Evolutionary conservation across 2,888 invertebrate species (phyloP).

Genomic region (Acanthococcus lagerstroemiae): DNA sequence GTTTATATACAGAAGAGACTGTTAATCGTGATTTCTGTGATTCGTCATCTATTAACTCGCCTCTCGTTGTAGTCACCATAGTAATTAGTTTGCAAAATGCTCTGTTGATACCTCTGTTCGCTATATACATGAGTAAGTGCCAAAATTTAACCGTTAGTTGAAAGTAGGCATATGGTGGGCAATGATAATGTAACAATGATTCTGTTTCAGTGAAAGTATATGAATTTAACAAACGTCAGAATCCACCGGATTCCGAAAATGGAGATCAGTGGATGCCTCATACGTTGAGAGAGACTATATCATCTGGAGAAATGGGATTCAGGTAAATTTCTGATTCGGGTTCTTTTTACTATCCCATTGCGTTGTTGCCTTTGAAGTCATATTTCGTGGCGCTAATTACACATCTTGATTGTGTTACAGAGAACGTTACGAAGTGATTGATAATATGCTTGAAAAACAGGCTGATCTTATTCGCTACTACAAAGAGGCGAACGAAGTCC

Average conservation of each 20-base stretch:
- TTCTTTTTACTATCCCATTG: not conserved
- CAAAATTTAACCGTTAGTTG: not conserved
- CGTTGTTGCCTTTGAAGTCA: too few relatives aligned
- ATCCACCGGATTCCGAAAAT: constrained; percentile 9
- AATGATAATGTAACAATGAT: not conserved
- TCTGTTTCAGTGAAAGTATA: constrained; percentile 6
- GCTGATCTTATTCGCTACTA: constrained; percentile 59
- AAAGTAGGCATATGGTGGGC: not conserved
- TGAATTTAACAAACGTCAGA: constrained; percentile 15
- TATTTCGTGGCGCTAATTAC: not conserved
- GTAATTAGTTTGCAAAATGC: constrained; percentile 5
- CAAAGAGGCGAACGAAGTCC: constrained; percentile 54
- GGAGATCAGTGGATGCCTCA: constrained; percentile 16
- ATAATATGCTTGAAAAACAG: constrained; percentile 58
- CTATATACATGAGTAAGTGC: constrained; percentile 9
- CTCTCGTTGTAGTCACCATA: constrained; percentile 4
- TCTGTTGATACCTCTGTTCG: constrained; percentile 11
- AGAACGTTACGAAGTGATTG: constrained; percentile 44
- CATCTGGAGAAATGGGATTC: constrained; percentile 45
- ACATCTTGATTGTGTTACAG: constrained; percentile 32
- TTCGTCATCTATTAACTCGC: not conserved
- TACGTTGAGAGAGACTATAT: constrained; percentile 19
- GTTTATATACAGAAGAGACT: constrained; percentile 8
- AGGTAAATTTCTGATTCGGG: constrained; percentile 26
- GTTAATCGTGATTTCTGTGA: not conserved